Base-by-base conservation (phyloP, 2,888 invertebrate genomes). In the Sminthurinus aureus region DNA sequence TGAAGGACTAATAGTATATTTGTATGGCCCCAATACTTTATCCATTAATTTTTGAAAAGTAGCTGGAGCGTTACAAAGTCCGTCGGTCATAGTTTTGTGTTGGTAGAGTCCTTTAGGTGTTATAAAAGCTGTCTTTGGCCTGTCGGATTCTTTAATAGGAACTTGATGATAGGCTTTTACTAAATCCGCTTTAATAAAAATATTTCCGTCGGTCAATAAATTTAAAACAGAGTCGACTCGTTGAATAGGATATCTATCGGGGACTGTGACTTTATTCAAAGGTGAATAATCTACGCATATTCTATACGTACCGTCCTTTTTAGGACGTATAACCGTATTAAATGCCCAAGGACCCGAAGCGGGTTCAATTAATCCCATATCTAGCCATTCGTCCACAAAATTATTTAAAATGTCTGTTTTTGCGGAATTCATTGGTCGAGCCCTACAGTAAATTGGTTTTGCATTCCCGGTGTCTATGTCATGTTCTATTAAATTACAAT, bases 121-220 rank as follows among this genome's bases (percentile, higher is more conserved):
- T 0, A 85, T 87, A 84, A 90, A 90, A 0, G 89, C 89, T 0
- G 89, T 90, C 84, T 89, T 90, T 4, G 71, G 71, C 69, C 83
- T 83, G 77, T 89, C 87, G 8, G 87, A 85, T 26, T 78, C 58
- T 15, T 87, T 79, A 69, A 90, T 82, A 18, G 87, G 87, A 9
- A 90, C 88, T 84, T 90, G 90, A 77, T 89, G 89, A 78, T 89
- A 90, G 0, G 89, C 90, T 58, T 89, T 64, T 85, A 89, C 89
- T 9, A 90, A 78, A 83, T 90, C 89, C 4, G 90, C 76, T 0
- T 87, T 89, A 0, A 89, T 87, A 81, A 90, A 90, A 77, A 89
- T 90, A 38, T 88, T 79, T 74, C 88, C 88, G 80, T 86, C 85
- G 0, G 89, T 89, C 52, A 90, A 76, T 83, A 89, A 88, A 73